Conservation (phyloP, 2,113 vertebrate species). For the Oncorhynchus keta region DNA sequence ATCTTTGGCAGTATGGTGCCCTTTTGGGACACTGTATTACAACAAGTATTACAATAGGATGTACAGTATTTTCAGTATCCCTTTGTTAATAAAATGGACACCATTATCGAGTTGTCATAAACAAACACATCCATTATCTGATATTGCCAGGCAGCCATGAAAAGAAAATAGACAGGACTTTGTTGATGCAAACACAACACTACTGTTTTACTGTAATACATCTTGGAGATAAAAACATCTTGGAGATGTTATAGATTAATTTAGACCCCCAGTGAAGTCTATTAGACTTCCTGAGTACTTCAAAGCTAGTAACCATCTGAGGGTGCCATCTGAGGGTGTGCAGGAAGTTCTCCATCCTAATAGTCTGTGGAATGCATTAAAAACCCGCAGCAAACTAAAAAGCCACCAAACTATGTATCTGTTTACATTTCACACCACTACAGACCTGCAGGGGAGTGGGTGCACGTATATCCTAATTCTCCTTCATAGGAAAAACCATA, state of each 20-base stretch:
- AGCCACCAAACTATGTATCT: slow-evolving; percentile 21
- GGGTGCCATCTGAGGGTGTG: slow-evolving; percentile 16
- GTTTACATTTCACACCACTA: slow-evolving; percentile 9
- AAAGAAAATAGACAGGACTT: too few relatives aligned
- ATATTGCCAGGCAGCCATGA: too few relatives aligned
- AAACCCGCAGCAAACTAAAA: slow-evolving; percentile 35
- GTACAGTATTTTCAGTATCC: neutral
- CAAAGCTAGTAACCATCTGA: slow-evolving; percentile 37
- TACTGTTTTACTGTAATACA: too few relatives aligned
- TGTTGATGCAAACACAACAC: too few relatives aligned
- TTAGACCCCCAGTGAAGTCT: neutral
- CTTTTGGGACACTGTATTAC: neutral
- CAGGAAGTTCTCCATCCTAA: slow-evolving; percentile 40
- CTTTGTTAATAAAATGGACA: neutral
- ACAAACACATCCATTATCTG: too few relatives aligned
- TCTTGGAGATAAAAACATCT: neutral
- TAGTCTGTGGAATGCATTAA: slow-evolving; percentile 48
- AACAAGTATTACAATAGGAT: neutral
- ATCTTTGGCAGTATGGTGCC: neutral
- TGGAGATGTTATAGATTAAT: neutral
- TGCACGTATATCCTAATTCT: neutral
- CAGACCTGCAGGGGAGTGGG: slow-evolving; percentile 11
- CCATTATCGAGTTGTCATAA: neutral
- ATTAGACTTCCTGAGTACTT: slow-evolving; percentile 21
- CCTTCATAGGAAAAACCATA: slow-evolving; percentile 7